Evolutionary conservation across 2,113 vertebrate species (phyloP).

Genomic region (Callaeas wilsoni): DNA sequence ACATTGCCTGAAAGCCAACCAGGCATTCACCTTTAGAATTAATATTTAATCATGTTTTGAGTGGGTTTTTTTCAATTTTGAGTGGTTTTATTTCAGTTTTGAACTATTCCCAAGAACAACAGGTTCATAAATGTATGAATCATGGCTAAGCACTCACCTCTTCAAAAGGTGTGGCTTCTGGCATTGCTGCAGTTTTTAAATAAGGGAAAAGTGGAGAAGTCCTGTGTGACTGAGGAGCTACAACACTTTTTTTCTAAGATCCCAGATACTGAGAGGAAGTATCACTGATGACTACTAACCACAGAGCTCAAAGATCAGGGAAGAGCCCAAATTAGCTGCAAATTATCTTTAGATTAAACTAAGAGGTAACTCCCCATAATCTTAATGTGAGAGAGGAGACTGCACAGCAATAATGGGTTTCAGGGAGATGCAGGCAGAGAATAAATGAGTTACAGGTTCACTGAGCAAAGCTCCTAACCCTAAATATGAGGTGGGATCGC

Average conservation of each 20-base stretch:
- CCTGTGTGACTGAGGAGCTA: not conserved
- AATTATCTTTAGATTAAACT: not conserved
- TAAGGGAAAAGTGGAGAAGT: not conserved
- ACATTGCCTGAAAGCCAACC: not conserved
- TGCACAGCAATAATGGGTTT: not conserved
- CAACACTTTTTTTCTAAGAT: not conserved
- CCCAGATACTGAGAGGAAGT: not conserved
- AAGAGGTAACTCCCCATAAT: not conserved
- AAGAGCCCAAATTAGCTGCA: not conserved
- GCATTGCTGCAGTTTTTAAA: not conserved
- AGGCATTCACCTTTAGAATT: not conserved
- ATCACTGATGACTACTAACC: not conserved
- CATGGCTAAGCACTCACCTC: not conserved
- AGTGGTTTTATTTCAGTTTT: not conserved
- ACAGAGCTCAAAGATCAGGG: not conserved
- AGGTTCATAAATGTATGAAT: not conserved
- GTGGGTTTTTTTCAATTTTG: not conserved
- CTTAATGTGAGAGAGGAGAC: not conserved
- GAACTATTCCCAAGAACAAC: not conserved
- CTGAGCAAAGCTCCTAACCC: not conserved
- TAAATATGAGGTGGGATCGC: not conserved
- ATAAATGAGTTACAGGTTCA: not conserved
- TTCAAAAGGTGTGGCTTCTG: not conserved
- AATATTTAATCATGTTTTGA: not conserved
- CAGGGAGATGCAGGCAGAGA: fast-evolving